Conservation (phyloP, 2,797 vertebrate species). For the Gastrophryne carolinensis region DNA sequence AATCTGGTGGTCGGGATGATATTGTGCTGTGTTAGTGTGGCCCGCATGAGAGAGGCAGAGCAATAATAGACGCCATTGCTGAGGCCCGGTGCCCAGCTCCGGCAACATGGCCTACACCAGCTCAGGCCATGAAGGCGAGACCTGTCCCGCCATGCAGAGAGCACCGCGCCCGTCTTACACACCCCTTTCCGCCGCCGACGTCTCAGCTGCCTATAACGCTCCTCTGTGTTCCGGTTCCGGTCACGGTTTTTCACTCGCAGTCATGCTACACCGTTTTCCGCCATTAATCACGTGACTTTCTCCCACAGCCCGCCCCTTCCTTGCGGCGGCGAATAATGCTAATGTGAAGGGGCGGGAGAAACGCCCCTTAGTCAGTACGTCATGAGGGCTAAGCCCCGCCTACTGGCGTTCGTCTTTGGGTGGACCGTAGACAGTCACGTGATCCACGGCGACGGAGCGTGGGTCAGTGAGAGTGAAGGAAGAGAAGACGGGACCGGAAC, state of each 20-base stretch:
- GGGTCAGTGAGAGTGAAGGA: conserved; percentile 22
- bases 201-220: neutral
- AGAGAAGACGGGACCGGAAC: conserved; percentile 35
- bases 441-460: conserved; percentile 26
- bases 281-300: conserved; percentile 26
- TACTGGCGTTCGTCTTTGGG: neutral
- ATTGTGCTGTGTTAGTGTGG: too few relatives aligned
- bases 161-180: conserved; percentile 6
- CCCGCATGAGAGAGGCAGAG: too few relatives aligned
- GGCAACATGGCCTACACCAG: too few relatives aligned
- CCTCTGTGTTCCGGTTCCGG: conserved; percentile 26
- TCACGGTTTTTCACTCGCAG: neutral
- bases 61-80: too few relatives aligned
- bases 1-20: too few relatives aligned
- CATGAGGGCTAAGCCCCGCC: neutral
- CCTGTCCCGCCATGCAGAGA: too few relatives aligned
- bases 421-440: conserved; percentile 4
- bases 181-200: conserved; percentile 12
- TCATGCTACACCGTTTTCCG: conserved; percentile 16
- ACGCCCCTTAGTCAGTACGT: too few relatives aligned
- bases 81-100: too few relatives aligned
- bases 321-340: too few relatives aligned
- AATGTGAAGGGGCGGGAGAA: too few relatives aligned
- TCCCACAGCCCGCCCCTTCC: neutral
- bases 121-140: too few relatives aligned